Conservation (phyloP, 2,797 vertebrate species). For the Pseudopleuronectes americanus region DNA sequence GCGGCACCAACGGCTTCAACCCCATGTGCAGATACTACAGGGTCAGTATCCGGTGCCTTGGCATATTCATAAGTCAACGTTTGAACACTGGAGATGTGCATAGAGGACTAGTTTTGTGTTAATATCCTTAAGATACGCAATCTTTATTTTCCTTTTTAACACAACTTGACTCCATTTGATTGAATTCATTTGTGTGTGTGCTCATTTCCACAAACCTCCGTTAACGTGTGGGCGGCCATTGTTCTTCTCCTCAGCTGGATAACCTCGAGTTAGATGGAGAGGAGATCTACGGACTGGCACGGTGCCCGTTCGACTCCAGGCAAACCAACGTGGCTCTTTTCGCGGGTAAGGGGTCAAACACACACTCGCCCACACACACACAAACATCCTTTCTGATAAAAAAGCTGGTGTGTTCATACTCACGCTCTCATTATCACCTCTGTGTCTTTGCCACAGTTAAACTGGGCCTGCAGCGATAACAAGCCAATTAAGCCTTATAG, state of each 20-base stretch:
- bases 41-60: constrained; percentile 80
- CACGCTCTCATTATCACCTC: constrained; percentile 73
- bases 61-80: neutral
- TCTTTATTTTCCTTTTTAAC: constrained; percentile 7
- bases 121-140: too few relatives aligned
- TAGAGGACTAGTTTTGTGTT: neutral
- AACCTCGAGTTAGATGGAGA: constrained; percentile 99
- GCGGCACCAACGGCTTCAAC: constrained; percentile 98
- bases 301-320: constrained; percentile 98
- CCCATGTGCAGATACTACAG: constrained; percentile 98
- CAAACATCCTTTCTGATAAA: constrained; percentile 41
- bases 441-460: constrained; percentile 63
- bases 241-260: constrained; percentile 89
- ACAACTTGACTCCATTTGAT: constrained; percentile 7
- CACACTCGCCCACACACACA: constrained; percentile 36
- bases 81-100: neutral
- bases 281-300: constrained; percentile 98
- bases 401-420: constrained; percentile 64
- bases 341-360: constrained; percentile 89
- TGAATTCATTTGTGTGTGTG: constrained; percentile 19
- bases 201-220: constrained; percentile 20
- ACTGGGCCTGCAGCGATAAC: constrained; percentile 65
- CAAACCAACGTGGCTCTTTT: constrained; percentile 99
- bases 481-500: constrained; percentile 68
- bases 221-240: constrained; percentile 64